These are phyloP conservation scores for Drosophila neonasuta DNA, from an alignment of 2,888 invertebrate genomes.

Conservation along the genomic window DNA sequence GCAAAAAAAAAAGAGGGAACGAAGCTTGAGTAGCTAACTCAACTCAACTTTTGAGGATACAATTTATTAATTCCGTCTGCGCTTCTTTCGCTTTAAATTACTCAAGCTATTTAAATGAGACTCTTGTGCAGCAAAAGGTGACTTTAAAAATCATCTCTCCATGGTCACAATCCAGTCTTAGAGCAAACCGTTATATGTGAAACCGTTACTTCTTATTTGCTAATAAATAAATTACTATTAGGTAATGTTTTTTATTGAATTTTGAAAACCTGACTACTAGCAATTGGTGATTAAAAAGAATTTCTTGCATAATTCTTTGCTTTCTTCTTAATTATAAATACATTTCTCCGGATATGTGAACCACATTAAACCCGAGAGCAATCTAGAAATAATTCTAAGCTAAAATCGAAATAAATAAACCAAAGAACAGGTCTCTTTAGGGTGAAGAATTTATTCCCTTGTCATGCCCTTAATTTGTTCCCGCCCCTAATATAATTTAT, in stretches of 20 bases:
- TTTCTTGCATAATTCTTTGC: neutral
- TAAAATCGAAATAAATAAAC: no score
- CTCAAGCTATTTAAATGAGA: neutral
- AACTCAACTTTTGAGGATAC: constrained; percentile 1
- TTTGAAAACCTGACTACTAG: neutral
- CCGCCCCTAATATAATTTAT: neutral
- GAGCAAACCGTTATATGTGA: neutral
- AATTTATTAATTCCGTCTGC: neutral
- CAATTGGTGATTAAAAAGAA: neutral
- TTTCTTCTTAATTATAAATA: neutral
- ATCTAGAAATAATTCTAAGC: no score
- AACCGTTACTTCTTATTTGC: neutral
- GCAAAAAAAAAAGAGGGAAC: neutral
- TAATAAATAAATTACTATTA: neutral
- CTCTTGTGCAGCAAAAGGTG: neutral
- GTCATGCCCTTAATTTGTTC: neutral
- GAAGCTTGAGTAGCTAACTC: neutral
- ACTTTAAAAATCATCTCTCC: no score
- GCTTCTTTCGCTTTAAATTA: neutral
- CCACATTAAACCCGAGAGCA: neutral
- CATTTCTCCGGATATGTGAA: neutral
- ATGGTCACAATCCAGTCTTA: neutral
- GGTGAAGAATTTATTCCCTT: neutral
- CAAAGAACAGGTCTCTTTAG: neutral
- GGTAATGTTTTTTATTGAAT: neutral